Base-by-base conservation (phyloP, 2,113 vertebrate genomes). In the Eulemur rufifrons region DNA sequence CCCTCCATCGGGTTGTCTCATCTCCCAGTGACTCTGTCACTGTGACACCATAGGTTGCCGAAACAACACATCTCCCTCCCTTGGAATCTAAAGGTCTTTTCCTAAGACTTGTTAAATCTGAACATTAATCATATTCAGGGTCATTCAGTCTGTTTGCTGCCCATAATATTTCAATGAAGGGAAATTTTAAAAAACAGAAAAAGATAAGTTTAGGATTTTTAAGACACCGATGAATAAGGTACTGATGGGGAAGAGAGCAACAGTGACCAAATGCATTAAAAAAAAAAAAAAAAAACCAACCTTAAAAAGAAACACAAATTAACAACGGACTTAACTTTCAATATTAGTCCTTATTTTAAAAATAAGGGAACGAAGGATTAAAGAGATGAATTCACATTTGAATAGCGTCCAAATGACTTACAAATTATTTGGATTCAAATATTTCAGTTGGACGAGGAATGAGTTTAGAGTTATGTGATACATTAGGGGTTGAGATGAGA, bases 51-150 rank as follows among this genome's bases (percentile, higher is more conserved):
- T 78, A 96, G 94, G 78, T 97, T 81, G 39, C 74, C 1, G 52
- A 97, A 95, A 94, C 89, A 93, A 96, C 93, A 68, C 56, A 97
- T 94, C 45, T 87, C 94, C 86, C 88, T 93, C 81, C 25, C 64
- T 69, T 95, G 97, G 98, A 97, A 98, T 96, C 82, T 95, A 98
- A 95, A 92, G 77, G 83, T 92, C 97, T 97, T 97, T 98, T 96
- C 92, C 56, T 78, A 66, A 97, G 80, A 50, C 85, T 97, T 96
- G 97, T 64, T 95, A 94, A 97, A 78, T 93, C 86, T 97, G 63
- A 93, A 97, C 95, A 95, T 94, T 96, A 97, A 98, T 97, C 97
- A 96, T 78, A 86, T 74, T 96, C 95, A 47, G 97, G 96, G 39
- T 83, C 96, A 87, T 93, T 96, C 66, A 91, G n/a, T 92, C 92